Percentiles rank a stretch among this genome's conserved stretches.
phyloP scores from a whole-genome alignment of 2,113 vertebrate genomes.

The Atherinomorus stipes region DNA sequence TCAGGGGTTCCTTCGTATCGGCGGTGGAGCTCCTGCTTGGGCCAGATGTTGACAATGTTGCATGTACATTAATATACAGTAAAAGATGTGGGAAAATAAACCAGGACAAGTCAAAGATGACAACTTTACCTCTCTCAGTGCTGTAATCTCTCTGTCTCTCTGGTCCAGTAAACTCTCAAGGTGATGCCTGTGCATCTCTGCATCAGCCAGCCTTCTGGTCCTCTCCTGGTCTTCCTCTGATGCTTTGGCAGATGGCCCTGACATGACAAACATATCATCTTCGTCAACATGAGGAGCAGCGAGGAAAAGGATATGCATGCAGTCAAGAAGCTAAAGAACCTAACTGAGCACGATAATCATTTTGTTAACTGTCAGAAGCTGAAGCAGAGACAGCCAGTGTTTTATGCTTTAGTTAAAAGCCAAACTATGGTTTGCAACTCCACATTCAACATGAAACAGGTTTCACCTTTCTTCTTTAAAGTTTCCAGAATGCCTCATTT shows the following conservation, averaged over 20 bases:
- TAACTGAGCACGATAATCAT: not conserved
- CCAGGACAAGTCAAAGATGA: not conserved
- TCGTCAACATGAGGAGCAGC: not conserved
- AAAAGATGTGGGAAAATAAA: not conserved
- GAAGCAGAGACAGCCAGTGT: not conserved
- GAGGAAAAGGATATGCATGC: not conserved
- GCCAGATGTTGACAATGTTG: slow-evolving; percentile 23
- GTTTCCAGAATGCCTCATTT: not conserved
- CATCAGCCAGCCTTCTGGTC: slow-evolving; percentile 93
- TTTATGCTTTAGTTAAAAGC: not conserved
- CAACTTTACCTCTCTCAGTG: slow-evolving; percentile 90
- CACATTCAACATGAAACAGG: not conserved
- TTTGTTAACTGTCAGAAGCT: not conserved
- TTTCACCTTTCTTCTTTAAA: slow-evolving; percentile 2
- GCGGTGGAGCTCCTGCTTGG: slow-evolving; percentile 92
- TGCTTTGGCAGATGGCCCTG: slow-evolving; percentile 91
- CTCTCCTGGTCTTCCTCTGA: slow-evolving; percentile 97
- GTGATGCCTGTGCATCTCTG: slow-evolving; percentile 97
- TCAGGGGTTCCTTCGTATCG: slow-evolving; percentile 95
- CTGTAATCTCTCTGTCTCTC: slow-evolving; percentile 92
- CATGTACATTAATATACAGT: not conserved
- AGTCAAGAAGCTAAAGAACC: not conserved
- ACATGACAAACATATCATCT: slow-evolving; percentile 1
- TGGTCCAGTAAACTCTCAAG: slow-evolving; percentile 95
- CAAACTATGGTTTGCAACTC: not conserved